Evolutionary conservation across 2,113 vertebrate genomes (phyloP).

Genomic region (Psilopsiagon aymara): DNA sequence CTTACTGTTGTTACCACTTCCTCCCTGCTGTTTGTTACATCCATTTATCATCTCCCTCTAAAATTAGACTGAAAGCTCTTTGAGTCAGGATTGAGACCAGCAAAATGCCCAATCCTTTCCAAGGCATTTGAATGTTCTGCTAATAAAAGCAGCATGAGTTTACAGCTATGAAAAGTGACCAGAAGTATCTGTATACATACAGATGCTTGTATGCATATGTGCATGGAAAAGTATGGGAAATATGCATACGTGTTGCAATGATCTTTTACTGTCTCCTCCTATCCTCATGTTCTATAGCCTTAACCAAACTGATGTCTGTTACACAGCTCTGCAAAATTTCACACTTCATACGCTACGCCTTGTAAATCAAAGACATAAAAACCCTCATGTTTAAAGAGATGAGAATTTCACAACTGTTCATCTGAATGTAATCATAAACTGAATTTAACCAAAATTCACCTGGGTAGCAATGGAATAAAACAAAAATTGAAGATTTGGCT

Average conservation of each 20-base stretch:
- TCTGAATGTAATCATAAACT: background rate
- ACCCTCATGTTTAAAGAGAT: background rate
- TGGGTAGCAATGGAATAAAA: background rate
- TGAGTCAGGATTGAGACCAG: background rate
- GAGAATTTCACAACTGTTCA: background rate
- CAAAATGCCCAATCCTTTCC: background rate
- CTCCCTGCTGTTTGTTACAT: background rate
- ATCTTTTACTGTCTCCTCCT: background rate
- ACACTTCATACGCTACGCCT: background rate
- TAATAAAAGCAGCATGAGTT: background rate
- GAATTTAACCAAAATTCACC: background rate
- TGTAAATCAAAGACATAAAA: background rate
- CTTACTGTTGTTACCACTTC: slow-evolving; percentile 2
- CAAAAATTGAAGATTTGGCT: background rate
- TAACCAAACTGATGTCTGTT: background rate
- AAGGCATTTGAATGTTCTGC: background rate
- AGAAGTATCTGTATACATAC: background rate
- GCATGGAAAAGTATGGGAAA: background rate
- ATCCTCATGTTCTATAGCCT: background rate
- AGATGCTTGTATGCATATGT: background rate
- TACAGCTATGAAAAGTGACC: background rate
- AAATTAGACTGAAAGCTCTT: background rate
- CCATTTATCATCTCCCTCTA: background rate
- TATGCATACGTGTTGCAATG: background rate
- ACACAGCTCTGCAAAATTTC: background rate